phyloP scores from a whole-genome alignment of 2,797 vertebrate species.

The Coregonus suidteri region DNA sequence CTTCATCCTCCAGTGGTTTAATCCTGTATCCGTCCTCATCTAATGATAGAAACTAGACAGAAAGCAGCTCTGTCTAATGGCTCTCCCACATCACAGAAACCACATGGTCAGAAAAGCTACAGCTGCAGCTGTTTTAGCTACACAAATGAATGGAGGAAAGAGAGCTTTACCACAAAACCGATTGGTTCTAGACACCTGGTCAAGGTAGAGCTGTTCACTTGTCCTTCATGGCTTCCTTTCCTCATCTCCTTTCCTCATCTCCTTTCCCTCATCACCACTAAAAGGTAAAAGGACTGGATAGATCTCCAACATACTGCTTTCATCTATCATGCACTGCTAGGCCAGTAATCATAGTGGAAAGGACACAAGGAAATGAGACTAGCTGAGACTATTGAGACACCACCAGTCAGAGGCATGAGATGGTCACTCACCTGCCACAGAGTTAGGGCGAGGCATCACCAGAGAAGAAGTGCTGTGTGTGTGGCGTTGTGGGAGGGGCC shows the following conservation, averaged over 20 bases:
- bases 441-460: constrained; percentile 94
- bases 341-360: background rate
- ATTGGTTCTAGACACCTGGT: background rate
- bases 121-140: background rate
- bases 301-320: background rate
- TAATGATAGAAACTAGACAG: constrained; percentile 29
- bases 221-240: background rate
- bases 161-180: background rate
- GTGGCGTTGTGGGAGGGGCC: constrained; percentile 79
- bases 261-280: no score
- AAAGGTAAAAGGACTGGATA: background rate
- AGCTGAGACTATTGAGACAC: background rate
- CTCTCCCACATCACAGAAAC: background rate
- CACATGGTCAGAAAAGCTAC: background rate
- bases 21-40: constrained; percentile 30
- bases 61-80: background rate
- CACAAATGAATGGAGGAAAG: background rate
- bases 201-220: background rate
- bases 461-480: constrained; percentile 75
- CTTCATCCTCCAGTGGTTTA: constrained; percentile 38
- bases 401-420: background rate
- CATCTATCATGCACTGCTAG: background rate
- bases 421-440: constrained; percentile 88
- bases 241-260: background rate
- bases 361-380: background rate